Evolutionary conservation across 2,888 invertebrate genomes (phyloP).

Genomic region (Bellardia bayeri): DNA sequence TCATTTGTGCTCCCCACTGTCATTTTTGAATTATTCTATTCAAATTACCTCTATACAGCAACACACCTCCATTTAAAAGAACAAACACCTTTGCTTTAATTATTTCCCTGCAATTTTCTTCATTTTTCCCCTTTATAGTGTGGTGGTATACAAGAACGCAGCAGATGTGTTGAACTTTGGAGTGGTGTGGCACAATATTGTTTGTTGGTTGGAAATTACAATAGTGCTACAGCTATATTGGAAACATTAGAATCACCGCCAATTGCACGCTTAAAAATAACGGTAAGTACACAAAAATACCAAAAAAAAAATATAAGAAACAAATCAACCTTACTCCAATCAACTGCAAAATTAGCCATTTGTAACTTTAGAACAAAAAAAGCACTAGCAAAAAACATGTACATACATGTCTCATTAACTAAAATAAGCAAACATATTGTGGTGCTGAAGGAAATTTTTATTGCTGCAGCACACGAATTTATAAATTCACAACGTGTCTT

Average conservation of each 20-base stretch:
- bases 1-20: no score
- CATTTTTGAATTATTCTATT: no score
- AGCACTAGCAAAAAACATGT: conserved; percentile 7
- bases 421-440: conserved; percentile 10
- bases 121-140: conserved; percentile 77
- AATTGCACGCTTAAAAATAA: conserved; percentile 83
- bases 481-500: conserved; percentile 32
- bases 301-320: background rate
- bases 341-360: conserved; percentile 19
- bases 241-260: conserved; percentile 84
- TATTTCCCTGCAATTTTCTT: background rate
- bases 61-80: no score
- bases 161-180: conserved; percentile 83
- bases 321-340: conserved; percentile 20
- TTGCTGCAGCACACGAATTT: background rate
- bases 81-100: background rate
- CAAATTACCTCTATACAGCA: no score
- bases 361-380: conserved; percentile 1
- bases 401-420: conserved; percentile 13
- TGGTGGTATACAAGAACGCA: conserved; percentile 82
- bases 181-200: conserved; percentile 84
- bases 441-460: conserved; percentile 20
- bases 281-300: conserved; percentile 79
- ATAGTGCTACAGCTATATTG: conserved; percentile 84
- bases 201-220: conserved; percentile 84